phyloP scores from a whole-genome alignment of 2,888 invertebrate species.

The Didymodactylos carnosus region DNA sequence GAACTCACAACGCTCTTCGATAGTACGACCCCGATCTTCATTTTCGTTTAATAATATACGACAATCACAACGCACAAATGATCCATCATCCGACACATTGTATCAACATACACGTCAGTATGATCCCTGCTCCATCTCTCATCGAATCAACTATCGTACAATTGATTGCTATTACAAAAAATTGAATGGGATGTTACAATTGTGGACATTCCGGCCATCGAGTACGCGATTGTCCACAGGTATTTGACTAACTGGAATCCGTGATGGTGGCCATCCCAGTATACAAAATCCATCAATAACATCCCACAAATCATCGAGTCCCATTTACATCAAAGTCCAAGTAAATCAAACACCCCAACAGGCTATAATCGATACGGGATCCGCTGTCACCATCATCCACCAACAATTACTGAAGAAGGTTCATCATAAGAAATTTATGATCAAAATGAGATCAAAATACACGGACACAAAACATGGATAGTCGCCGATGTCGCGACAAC shows the following conservation, averaged over 20 bases:
- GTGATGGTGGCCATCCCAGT: neutral
- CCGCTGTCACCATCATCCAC: neutral
- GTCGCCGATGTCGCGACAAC: neutral
- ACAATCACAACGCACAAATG: no score
- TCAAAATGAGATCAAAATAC: neutral
- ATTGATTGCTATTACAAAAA: neutral
- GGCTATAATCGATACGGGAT: neutral
- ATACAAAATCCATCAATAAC: neutral
- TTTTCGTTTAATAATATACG: no score
- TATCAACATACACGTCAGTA: no score
- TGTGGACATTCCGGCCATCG: neutral
- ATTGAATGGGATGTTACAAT: neutral
- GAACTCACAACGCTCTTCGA: no score
- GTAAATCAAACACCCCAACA: neutral
- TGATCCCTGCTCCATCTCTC: no score
- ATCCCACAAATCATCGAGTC: no score
- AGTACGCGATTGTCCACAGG: neutral
- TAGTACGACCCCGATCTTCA: no score
- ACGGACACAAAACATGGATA: neutral
- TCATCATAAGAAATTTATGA: neutral
- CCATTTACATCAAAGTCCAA: neutral
- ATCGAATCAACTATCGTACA: neutral
- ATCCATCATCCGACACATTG: no score
- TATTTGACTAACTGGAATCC: neutral
- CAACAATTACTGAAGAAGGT: neutral